Evolutionary conservation across 2,797 vertebrate species (phyloP).

Genomic region (Silurus lanzhouensis): DNA sequence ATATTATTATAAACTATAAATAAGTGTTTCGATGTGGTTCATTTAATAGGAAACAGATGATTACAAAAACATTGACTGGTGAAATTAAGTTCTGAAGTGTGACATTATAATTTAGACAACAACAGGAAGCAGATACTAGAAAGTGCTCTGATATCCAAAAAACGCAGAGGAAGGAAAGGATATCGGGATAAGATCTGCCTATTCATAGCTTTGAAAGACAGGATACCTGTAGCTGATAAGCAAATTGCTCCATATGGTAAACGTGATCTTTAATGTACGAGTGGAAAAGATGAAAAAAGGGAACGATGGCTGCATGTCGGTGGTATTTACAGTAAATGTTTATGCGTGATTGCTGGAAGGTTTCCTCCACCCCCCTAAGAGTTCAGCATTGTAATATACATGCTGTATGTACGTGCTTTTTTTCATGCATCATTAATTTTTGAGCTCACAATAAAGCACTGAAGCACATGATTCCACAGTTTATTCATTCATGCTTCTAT

Average conservation of each 20-base stretch:
- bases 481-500: not conserved
- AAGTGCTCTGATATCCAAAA: not conserved
- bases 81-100: not conserved
- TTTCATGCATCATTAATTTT: not conserved
- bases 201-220: not conserved
- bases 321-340: not conserved
- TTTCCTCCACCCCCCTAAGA: not conserved
- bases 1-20: too few species aligned
- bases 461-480: not conserved
- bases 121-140: too few species aligned
- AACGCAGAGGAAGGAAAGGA: too few species aligned
- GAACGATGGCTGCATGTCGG: not conserved
- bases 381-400: too few species aligned
- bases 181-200: not conserved
- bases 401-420: not conserved
- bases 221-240: not conserved
- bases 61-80: not conserved
- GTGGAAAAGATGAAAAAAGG: not conserved
- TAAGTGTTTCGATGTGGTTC: not conserved
- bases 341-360: not conserved
- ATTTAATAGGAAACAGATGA: not conserved
- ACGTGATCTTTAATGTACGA: not conserved
- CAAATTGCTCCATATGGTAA: not conserved
- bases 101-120: not conserved
- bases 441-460: not conserved